phyloP scores from a whole-genome alignment of 2,797 vertebrate genomes.

The Phaenicophaeus curvirostris region DNA sequence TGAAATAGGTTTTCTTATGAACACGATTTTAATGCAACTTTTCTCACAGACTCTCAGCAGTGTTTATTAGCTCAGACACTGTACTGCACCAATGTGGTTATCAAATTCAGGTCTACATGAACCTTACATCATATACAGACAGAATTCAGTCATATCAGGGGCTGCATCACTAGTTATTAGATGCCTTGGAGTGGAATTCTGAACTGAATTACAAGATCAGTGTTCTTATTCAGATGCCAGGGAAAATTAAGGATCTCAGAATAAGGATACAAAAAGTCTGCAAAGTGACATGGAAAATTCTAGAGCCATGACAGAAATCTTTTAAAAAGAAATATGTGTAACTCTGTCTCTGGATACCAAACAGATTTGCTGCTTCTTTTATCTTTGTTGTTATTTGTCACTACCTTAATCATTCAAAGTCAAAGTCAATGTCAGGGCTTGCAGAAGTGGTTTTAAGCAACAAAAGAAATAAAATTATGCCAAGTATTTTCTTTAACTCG shows the following conservation, averaged over 20 bases:
- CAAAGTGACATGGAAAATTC: not conserved
- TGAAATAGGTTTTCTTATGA: no score
- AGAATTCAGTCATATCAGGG: not conserved
- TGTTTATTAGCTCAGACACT: not conserved
- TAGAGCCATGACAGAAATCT: rapidly evolving
- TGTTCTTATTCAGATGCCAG: not conserved
- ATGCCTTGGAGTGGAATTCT: not conserved
- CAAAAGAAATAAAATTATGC: rapidly evolving
- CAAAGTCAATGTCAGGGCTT: not conserved
- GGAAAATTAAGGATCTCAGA: not conserved
- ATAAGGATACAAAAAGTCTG: not conserved
- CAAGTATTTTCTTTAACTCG: not conserved
- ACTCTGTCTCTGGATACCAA: not conserved
- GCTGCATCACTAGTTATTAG: not conserved
- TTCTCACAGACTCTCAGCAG: not conserved
- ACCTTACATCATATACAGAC: not conserved
- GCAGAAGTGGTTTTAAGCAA: not conserved
- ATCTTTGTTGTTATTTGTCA: not conserved
- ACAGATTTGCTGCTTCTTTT: not conserved
- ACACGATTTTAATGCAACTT: not conserved
- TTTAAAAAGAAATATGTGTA: not conserved
- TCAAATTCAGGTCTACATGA: not conserved
- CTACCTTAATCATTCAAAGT: not conserved
- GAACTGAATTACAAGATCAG: not conserved
- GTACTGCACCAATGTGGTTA: not conserved